Conservation (phyloP, 2,888 invertebrate species). For the Ophion obscuratus region DNA sequence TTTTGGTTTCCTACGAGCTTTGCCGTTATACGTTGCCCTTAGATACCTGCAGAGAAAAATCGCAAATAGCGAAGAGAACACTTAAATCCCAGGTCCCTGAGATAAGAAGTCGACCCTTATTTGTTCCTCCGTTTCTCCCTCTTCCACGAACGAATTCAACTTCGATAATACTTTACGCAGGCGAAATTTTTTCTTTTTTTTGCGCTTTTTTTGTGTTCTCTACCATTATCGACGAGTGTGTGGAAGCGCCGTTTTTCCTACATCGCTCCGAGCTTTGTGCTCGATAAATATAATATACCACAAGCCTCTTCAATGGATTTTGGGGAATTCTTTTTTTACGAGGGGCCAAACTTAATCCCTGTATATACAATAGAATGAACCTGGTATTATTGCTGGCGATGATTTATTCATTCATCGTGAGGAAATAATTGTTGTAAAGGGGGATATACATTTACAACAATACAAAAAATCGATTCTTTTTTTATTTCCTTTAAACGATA, state of each 20-base stretch:
- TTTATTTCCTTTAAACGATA: no score
- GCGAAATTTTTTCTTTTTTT: conserved; percentile 16
- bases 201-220: background rate
- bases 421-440: no score
- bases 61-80: conserved; percentile 34
- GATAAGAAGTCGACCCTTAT: conserved; percentile 67
- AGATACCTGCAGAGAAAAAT: conserved; percentile 51
- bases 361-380: background rate
- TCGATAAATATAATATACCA: background rate
- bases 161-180: conserved; percentile 1
- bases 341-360: background rate
- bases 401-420: background rate
- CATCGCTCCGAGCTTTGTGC: conserved; percentile 4
- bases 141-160: background rate
- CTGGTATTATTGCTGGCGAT: background rate
- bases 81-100: conserved; percentile 52
- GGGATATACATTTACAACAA: no score
- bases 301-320: background rate
- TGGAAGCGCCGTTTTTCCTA: background rate
- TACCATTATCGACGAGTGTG: conserved; percentile 16
- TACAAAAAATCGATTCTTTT: no score
- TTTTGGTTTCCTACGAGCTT: conserved; percentile 7
- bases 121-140: conserved; percentile 54
- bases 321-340: background rate
- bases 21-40: background rate